Evolutionary conservation across 2,888 invertebrate genomes (phyloP), one percentile per base, ranked within the genome.

Genomic region (Macrophya annulata): DNA sequence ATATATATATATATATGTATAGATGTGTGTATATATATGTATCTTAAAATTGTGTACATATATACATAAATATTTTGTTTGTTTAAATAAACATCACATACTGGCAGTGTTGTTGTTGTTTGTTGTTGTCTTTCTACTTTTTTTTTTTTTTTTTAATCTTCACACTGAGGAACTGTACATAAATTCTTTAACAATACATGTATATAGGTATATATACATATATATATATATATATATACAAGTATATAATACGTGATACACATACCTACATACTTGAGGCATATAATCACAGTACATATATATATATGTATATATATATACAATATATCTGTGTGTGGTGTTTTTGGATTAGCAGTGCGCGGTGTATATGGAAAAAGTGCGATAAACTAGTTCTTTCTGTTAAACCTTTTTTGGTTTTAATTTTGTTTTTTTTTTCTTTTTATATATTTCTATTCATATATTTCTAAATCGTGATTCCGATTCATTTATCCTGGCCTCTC

Each of bases 261-360:
- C 37, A n/a, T 37, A 31, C 4, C 31, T 17, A n/a, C 37, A 71
- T 71, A 40, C n/a, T n/a, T n/a, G n/a, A n/a, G n/a, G n/a, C 71
- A 31, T 37, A 40, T 25, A 5, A 71, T 25, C 37, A 37, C 15
- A n/a, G n/a, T n/a, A n/a, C n/a, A n/a, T n/a, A n/a, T n/a, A n/a
- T n/a, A n/a, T n/a, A n/a, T n/a, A n/a, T n/a, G n/a, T n/a, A n/a
- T n/a, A 40, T n/a, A 17, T 1, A 40, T 17, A 31, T 31, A 31
- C 31, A 31, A 31, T 15, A 25, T 5, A 12, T 21, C 21, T 74
- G 45, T 74, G 45, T 74, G 8, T 68, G 62, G 68, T 74, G 25
- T 77, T 31, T 31, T 31, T 55, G 77, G 77, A 77, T 77, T 55
- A 40, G 55, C 77, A 77, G 77, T 77, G 81, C 62, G 62, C 62